phyloP scores from a whole-genome alignment of 2,797 vertebrate genomes.

The Kryptolebias ocellatus region DNA sequence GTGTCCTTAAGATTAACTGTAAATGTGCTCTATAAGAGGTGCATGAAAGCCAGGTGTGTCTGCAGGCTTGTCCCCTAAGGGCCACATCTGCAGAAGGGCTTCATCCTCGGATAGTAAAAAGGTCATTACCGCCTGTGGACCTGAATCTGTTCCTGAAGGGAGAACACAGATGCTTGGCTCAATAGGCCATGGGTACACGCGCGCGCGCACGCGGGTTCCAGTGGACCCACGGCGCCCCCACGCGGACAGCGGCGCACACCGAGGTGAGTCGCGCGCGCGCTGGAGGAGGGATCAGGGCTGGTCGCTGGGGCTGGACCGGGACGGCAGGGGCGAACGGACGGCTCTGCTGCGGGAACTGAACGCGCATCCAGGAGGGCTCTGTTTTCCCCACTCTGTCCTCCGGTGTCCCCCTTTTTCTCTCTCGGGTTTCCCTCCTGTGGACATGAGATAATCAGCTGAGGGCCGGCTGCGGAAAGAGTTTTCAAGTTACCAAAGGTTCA shows the following conservation, averaged over 20 bases:
- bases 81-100: not conserved
- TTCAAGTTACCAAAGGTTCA: slow-evolving; percentile 54
- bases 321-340: slow-evolving; percentile 60
- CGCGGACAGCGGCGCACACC: slow-evolving; percentile 45
- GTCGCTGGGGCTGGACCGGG: slow-evolving; percentile 60
- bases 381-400: slow-evolving; percentile 42
- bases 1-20: slow-evolving; percentile 43
- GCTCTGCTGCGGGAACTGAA: slow-evolving; percentile 69
- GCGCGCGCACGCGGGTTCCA: slow-evolving; percentile 37
- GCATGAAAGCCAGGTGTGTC: slow-evolving; percentile 26
- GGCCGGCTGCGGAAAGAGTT: slow-evolving; percentile 30
- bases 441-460: slow-evolving; percentile 66
- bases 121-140: slow-evolving; percentile 1
- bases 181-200: not conserved
- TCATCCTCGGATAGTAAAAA: slow-evolving; percentile 12
- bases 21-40: slow-evolving; percentile 18
- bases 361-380: slow-evolving; percentile 61
- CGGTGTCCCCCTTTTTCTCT: slow-evolving; percentile 12
- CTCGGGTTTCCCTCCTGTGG: slow-evolving; percentile 17
- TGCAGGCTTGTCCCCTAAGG: not conserved
- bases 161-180: not conserved
- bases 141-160: not conserved
- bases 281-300: slow-evolving; percentile 67
- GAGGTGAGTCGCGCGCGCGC: slow-evolving; percentile 38
- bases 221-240: slow-evolving; percentile 75